Base-by-base conservation (phyloP, 2,888 invertebrate genomes). In the Spodoptera littoralis region DNA sequence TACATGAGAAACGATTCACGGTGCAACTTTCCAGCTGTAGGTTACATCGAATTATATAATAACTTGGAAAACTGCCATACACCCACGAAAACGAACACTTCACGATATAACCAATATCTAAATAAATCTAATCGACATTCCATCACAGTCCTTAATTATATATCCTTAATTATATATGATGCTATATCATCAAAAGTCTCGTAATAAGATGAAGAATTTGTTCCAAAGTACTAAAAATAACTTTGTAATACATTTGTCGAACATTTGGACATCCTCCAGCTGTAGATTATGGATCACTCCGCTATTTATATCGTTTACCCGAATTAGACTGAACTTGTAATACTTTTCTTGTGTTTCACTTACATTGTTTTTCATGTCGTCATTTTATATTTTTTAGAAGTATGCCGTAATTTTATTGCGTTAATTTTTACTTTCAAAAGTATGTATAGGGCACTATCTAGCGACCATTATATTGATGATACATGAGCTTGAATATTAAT, bases 231-330 rank as follows among this genome's bases (percentile, higher is more conserved):
- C 60, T 81, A 77, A 81, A 78, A 76, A 83, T 82, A 82, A 60
- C 62, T 71, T 61, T 70, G 62, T 60, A 69, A 79, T 68, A 77
- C 6, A 36, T 83, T 80, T 84, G 84, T 82, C 80, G 58, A 79
- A 76, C 80, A 75, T 75, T 92, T 92, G 92, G 92, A 90, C 72
- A 76, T 50, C 60, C 79, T 90, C 92, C 92, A 93, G 90, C 82
- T 67, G 84, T 87, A 88, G 88, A 90, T 90, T 91, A 90, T 84
- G 83, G 73, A 58, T 73, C 68, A 70, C 68, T 56, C 60, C 53
- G 65, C 81, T 86, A 87, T 83, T 82, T 82, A 88, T 69, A 50
- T 51, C 24, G 62, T 70, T 66, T 54, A 54, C 78, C 79, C 66
- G 60, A 85, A 81, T 82, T 82, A 84, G 83, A 84, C 71, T 73